Evolutionary conservation across 2,888 invertebrate genomes (phyloP), one percentile per base, ranked within the genome.

Genomic region (Drosophila kambysellisi): DNA sequence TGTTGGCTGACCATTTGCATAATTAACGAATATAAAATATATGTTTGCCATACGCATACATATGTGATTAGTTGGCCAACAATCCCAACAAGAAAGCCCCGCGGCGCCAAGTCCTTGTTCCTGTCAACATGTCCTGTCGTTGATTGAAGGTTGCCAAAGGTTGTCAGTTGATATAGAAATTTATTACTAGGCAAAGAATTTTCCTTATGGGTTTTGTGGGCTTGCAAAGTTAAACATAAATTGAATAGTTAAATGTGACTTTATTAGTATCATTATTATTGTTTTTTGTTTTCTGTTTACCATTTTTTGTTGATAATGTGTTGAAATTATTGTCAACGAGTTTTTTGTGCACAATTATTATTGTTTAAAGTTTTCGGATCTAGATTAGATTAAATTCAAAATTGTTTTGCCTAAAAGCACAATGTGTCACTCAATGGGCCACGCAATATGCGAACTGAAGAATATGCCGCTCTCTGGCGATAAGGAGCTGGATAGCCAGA

Each of bases 401-500:
- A 72, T 72, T 71, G 15, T 37, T 53, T 41, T 41, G 46, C 25
- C 35, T 57, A 46, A 46, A 46, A 25, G 32, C 57, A 67, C 9
- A 43, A 79, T 79, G 79, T 69, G 72, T 67, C 67, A 71, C 25
- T n/a, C 86, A 30, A 58, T 59, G 57, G 75, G 73, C 12, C 80
- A 80, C 60, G 70, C 76, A 17, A 48, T 81, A 25, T 89, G 85
- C 57, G 72, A 89, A 48, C 69, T 86, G 7, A 70, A 73, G 56
- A 54, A 68, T 39, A 76, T 81, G 83, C 41, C 71, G 1, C 64
- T 88, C 6, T 92, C 91, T 1, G 91, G 91, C 53, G 88, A 91
- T 15, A 64, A 56, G 8, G 94, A 94, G 81, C 92, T 97, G 64
- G 95, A 96, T 91, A 91, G 93, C 17, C 96, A 95, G 92, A 95